These are phyloP conservation scores for Drosophila acutilabella DNA, from an alignment of 2,888 invertebrate species.

Conservation along the genomic window DNA sequence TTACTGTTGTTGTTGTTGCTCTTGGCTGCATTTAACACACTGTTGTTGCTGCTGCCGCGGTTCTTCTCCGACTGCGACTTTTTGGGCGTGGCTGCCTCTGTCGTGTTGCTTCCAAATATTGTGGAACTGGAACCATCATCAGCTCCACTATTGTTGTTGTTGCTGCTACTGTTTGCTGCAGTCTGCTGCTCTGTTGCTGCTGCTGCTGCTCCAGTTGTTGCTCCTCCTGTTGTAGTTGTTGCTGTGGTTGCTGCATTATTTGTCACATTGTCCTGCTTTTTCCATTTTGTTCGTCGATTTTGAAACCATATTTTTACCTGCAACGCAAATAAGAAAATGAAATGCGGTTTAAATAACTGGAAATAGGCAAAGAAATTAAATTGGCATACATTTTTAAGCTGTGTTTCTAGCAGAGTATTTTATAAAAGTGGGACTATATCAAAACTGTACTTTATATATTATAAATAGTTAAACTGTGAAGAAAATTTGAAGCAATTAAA, in stretches of 20 bases:
- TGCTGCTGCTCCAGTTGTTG: slow-evolving; percentile 27
- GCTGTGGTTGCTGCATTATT: slow-evolving; percentile 89
- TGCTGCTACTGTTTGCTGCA: slow-evolving; percentile 17
- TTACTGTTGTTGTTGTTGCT: slow-evolving; percentile 47
- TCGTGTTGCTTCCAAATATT: slow-evolving; percentile 28
- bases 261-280: slow-evolving; percentile 96
- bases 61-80: slow-evolving; percentile 53
- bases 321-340: slow-evolving; percentile 39
- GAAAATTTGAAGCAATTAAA: no score
- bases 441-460: no score
- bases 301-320: slow-evolving; percentile 85
- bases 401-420: no score
- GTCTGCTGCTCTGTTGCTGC: slow-evolving; percentile 14
- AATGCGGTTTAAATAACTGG: slow-evolving; percentile 3
- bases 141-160: slow-evolving; percentile 32
- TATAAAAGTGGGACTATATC: no score
- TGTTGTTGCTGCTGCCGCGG: slow-evolving; percentile 55
- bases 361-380: background rate
- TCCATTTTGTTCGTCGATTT: slow-evolving; percentile 87
- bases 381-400: no score
- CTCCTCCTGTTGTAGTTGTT: slow-evolving; percentile 84
- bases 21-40: slow-evolving; percentile 38
- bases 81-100: slow-evolving; percentile 40
- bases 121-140: slow-evolving; percentile 34
- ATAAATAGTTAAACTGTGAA: no score